phyloP scores from a whole-genome alignment of 2,797 vertebrate genomes.

The Scyliorhinus canicula region DNA sequence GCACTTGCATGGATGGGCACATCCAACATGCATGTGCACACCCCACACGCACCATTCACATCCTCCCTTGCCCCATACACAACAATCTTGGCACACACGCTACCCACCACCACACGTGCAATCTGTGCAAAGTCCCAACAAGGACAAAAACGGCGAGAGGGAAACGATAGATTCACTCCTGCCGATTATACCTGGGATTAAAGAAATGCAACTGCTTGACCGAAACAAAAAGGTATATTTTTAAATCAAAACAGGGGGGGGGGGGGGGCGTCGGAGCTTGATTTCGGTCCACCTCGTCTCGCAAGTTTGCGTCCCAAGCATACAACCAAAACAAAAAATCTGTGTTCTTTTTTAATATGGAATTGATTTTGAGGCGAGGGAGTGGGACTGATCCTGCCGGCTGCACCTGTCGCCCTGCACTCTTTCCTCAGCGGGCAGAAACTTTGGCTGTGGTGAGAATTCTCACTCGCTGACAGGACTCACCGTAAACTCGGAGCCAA shows the following conservation, averaged over 20 bases:
- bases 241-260: not conserved
- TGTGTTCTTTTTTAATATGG: too few relatives aligned
- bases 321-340: too few relatives aligned
- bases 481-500: slow-evolving; percentile 30
- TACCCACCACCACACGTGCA: not conserved
- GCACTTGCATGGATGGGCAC: not conserved
- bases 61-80: not conserved
- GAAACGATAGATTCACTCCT: not conserved
- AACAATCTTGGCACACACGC: not conserved
- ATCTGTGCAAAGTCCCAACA: too few relatives aligned
- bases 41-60: not conserved
- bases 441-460: not conserved
- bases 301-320: not conserved
- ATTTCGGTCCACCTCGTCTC: not conserved
- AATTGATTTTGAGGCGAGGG: not conserved
- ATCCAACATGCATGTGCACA: not conserved
- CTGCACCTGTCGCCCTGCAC: not conserved
- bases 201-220: not conserved
- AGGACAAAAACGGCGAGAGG: too few relatives aligned
- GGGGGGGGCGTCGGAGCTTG: too few relatives aligned
- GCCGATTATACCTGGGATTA: not conserved
- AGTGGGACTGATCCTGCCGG: not conserved
- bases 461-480: not conserved
- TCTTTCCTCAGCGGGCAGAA: not conserved
- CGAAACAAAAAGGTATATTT: not conserved